phyloP scores from a whole-genome alignment of 2,113 vertebrate species.

The Centrocercus urophasianus region DNA sequence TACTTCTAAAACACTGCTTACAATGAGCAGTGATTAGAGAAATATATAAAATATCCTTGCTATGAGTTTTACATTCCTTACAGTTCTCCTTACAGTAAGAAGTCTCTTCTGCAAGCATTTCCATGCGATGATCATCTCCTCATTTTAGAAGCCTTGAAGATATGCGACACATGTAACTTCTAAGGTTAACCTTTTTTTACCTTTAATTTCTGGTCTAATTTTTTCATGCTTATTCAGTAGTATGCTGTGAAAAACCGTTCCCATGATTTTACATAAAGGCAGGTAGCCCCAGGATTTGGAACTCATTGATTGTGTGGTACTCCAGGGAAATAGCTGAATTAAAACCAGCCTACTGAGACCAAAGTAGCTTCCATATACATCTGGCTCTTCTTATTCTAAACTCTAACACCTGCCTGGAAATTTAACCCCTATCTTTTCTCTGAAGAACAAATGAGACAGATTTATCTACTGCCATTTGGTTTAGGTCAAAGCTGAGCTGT shows the following conservation, averaged over 20 bases:
- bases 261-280: constrained; percentile 54
- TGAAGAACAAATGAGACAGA: constrained; percentile 56
- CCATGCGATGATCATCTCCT: not conserved
- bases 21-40: not conserved
- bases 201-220: constrained; percentile 78
- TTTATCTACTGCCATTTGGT: constrained; percentile 44
- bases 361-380: constrained; percentile 70
- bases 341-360: constrained; percentile 76
- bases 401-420: constrained; percentile 73
- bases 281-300: constrained; percentile 82
- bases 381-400: constrained; percentile 78
- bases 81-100: not conserved
- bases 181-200: constrained; percentile 62
- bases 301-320: constrained; percentile 73
- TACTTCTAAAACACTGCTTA: constrained; percentile 18
- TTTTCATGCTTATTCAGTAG: constrained; percentile 66
- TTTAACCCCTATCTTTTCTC: constrained; percentile 61
- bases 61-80: not conserved
- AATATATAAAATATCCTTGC: not conserved
- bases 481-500: constrained; percentile 55
- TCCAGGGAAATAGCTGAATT: constrained; percentile 79
- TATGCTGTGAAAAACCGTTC: constrained; percentile 67
- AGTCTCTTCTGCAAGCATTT: not conserved
- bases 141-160: not conserved
- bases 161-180: not conserved